Conservation (phyloP, 2,888 invertebrate species). For the Rhamnusium bicolor region DNA sequence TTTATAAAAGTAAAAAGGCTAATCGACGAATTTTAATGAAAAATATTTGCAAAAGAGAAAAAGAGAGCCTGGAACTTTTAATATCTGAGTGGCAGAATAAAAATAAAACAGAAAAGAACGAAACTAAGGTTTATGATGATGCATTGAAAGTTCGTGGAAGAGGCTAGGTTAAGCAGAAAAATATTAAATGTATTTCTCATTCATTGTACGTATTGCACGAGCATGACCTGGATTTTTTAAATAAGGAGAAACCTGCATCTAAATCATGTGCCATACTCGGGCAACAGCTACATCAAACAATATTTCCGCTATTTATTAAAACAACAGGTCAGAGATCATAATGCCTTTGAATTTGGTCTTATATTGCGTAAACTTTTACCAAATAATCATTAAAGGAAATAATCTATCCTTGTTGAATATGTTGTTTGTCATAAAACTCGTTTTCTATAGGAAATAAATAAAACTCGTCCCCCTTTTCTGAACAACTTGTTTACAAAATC, state of each 20-base stretch:
- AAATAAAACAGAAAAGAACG: not conserved
- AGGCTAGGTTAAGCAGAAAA: not conserved
- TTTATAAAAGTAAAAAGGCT: slow-evolving; percentile 9
- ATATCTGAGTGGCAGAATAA: not conserved
- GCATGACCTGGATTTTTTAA: not conserved
- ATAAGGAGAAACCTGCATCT: not conserved
- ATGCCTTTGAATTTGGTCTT: not conserved
- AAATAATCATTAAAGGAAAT: no score
- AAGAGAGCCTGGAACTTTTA: not conserved
- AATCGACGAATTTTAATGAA: slow-evolving; percentile 26
- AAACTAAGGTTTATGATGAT: slow-evolving; percentile 2
- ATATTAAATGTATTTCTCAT: not conserved
- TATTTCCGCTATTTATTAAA: not conserved
- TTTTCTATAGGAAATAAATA: no score
- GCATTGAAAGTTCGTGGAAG: not conserved
- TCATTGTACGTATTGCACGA: not conserved
- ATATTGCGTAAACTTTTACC: no score
- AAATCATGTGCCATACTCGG: not conserved
- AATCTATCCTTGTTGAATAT: no score
- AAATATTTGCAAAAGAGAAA: slow-evolving; percentile 4
- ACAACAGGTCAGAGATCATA: not conserved
- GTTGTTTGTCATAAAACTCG: no score
- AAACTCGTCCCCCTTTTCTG: no score
- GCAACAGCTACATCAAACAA: not conserved
- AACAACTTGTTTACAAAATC: no score